phyloP scores from a whole-genome alignment of 1,140 invertebrate genomes.

The Spodoptera frugiperda region DNA sequence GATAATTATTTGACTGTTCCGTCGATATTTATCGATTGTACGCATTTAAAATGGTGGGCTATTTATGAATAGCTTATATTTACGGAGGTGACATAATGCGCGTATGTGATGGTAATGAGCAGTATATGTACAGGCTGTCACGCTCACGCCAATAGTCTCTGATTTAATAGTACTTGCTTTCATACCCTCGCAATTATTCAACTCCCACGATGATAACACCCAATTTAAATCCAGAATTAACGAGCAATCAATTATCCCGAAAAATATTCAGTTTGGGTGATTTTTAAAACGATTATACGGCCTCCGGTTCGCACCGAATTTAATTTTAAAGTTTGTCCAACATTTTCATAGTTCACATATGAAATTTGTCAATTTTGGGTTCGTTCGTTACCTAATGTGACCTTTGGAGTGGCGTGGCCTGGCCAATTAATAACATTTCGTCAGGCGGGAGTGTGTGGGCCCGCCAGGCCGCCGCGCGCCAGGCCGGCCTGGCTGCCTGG shows the following conservation, averaged over 20 bases:
- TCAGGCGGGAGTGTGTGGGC: neutral
- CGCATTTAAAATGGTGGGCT: too few relatives aligned
- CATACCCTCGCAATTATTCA: slow-evolving; percentile 8
- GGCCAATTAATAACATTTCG: slow-evolving; percentile 30
- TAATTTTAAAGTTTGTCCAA: slow-evolving; percentile 32
- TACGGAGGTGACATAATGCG: neutral
- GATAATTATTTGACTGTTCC: too few relatives aligned
- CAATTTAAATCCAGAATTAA: slow-evolving; percentile 17
- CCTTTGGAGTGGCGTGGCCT: slow-evolving; percentile 15
- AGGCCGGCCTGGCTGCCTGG: neutral
- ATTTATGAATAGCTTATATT: neutral
- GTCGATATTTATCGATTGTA: too few relatives aligned
- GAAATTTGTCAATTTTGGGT: slow-evolving; percentile 32
- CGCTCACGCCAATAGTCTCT: slow-evolving; percentile 15
- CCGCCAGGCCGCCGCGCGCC: neutral
- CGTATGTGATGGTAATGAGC: slow-evolving; percentile 4
- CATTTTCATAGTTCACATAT: slow-evolving; percentile 24
- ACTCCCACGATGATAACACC: slow-evolving; percentile 14
- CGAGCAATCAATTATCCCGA: slow-evolving; percentile 33
- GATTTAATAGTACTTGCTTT: slow-evolving; percentile 27
- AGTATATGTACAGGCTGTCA: neutral
- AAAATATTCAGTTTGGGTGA: slow-evolving; percentile 39
- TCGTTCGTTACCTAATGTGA: slow-evolving; percentile 18
- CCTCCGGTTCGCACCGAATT: slow-evolving; percentile 16
- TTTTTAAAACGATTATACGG: slow-evolving; percentile 34